Evolutionary conservation across 2,113 vertebrate genomes (phyloP).

Genomic region (Garra rufa): DNA sequence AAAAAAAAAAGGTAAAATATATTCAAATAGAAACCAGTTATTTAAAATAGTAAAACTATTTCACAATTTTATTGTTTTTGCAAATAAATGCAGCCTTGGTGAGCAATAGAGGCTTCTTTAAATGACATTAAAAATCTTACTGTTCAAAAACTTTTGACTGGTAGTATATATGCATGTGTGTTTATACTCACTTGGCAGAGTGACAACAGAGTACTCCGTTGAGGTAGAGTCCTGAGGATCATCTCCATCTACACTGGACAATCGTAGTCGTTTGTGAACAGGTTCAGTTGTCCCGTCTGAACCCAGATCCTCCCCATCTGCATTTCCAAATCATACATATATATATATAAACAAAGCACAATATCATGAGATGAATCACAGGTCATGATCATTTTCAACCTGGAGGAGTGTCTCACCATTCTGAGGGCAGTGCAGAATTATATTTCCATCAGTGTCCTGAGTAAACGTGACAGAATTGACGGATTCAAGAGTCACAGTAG

Average conservation of each 20-base stretch:
- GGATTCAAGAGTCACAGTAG: slow-evolving; percentile 84
- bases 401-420: slow-evolving; percentile 73
- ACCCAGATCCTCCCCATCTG: slow-evolving; percentile 81
- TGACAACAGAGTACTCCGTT: slow-evolving; percentile 89
- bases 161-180: background rate
- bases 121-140: too few relatives aligned
- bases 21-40: too few relatives aligned
- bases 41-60: too few relatives aligned
- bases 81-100: too few relatives aligned
- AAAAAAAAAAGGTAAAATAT: too few relatives aligned
- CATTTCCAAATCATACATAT: background rate
- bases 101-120: too few relatives aligned
- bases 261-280: slow-evolving; percentile 87
- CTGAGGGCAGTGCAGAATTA: slow-evolving; percentile 92
- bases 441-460: slow-evolving; percentile 91
- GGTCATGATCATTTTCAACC: background rate
- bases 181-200: slow-evolving; percentile 86
- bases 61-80: too few relatives aligned
- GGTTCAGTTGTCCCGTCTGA: slow-evolving; percentile 86
- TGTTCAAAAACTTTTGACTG: too few relatives aligned
- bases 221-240: slow-evolving; percentile 73
- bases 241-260: slow-evolving; percentile 85
- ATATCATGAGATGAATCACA: background rate
- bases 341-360: background rate
- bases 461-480: slow-evolving; percentile 91